Evolutionary conservation across 2,888 invertebrate species (phyloP).

Genomic region (Sarcophaga caerulescens): DNA sequence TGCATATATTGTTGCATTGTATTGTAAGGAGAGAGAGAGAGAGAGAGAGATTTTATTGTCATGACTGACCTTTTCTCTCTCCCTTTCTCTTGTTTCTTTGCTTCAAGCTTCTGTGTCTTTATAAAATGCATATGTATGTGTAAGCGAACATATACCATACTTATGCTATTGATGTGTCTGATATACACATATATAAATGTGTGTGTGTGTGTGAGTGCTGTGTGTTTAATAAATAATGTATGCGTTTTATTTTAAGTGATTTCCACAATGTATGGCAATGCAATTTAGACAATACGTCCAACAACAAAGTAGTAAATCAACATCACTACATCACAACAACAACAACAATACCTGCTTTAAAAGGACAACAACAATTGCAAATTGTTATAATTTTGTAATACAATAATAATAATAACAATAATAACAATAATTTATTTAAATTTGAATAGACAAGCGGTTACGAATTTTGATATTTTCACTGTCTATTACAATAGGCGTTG

Average conservation of each 20-base stretch:
- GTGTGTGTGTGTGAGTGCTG: background rate
- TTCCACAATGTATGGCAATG: slow-evolving; percentile 1
- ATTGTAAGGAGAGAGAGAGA: no score
- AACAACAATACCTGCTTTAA: background rate
- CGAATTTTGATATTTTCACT: background rate
- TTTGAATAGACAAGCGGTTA: background rate
- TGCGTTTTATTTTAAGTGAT: slow-evolving; percentile 40
- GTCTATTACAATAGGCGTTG: background rate
- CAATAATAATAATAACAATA: background rate
- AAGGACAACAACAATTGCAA: background rate
- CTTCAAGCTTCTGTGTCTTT: no score
- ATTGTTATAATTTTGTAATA: background rate
- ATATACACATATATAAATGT: no score
- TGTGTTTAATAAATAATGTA: slow-evolving; percentile 26
- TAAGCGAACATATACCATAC: background rate
- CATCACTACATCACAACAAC: background rate
- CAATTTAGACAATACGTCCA: slow-evolving; percentile 14
- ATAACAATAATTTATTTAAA: background rate
- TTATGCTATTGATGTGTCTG: no score
- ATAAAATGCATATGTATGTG: background rate
- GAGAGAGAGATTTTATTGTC: no score
- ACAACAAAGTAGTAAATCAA: background rate
- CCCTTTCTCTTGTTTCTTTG: no score
- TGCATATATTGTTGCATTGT: background rate
- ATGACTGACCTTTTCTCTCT: no score